These are phyloP conservation scores for Trachelipus rathkii DNA, from an alignment of 1,140 invertebrate genomes.

Conservation along the genomic window DNA sequence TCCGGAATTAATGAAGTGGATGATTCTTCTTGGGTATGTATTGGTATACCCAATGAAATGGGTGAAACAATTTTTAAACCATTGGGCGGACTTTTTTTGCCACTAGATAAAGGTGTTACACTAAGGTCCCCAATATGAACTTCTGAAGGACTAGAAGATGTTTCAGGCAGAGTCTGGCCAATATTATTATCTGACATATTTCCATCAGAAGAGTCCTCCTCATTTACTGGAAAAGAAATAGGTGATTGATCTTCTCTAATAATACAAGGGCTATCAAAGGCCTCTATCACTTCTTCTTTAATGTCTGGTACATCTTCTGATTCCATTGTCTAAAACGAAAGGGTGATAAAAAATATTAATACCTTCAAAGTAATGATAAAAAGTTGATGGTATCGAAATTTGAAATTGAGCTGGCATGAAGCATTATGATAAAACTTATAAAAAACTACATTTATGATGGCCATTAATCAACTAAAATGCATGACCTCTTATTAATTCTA, in stretches of 20 bases:
- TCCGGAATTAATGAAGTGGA: neutral
- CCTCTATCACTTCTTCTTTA: neutral
- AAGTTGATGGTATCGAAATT: no score
- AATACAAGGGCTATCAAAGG: slow-evolving; percentile 5
- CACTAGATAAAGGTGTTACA: neutral
- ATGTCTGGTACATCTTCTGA: neutral
- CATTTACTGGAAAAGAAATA: neutral
- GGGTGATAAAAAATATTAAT: no score
- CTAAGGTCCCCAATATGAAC: neutral
- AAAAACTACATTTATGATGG: no score
- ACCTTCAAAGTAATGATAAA: no score
- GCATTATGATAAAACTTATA: no score
- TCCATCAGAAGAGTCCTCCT: neutral
- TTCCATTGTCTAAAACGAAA: neutral
- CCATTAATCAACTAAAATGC: no score
- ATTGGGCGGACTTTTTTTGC: neutral
- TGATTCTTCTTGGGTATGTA: neutral
- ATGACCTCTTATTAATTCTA: no score
- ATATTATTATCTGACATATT: neutral
- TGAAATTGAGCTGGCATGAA: no score
- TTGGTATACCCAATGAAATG: neutral
- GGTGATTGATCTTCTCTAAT: slow-evolving; percentile 3
- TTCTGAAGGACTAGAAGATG: neutral
- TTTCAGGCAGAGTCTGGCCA: neutral
- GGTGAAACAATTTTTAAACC: neutral